phyloP scores from a whole-genome alignment of 2,888 invertebrate genomes.

The Torymus auratus region DNA sequence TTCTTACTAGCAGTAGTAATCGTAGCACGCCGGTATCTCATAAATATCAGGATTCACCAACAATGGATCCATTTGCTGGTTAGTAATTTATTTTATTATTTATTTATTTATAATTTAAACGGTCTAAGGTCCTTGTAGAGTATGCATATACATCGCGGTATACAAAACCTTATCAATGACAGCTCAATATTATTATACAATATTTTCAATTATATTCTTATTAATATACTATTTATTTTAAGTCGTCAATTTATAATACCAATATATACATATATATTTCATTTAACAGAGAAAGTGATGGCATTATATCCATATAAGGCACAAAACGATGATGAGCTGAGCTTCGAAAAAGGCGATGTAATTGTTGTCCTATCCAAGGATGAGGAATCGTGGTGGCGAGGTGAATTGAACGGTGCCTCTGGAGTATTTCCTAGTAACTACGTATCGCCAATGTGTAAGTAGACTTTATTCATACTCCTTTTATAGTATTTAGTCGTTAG shows the following conservation, averaged over 20 bases:
- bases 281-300: constrained; percentile 86
- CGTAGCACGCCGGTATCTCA: constrained; percentile 75
- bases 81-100: constrained; percentile 26
- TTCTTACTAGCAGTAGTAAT: constrained; percentile 74
- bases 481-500: constrained; percentile 47
- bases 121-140: no score
- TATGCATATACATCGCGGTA: no score
- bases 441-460: constrained; percentile 87
- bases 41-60: constrained; percentile 74
- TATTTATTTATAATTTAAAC: no score
- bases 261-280: neutral
- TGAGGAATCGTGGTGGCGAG: constrained; percentile 99
- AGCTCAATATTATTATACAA: neutral
- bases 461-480: constrained; percentile 56
- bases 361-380: constrained; percentile 93
- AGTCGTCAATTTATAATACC: neutral
- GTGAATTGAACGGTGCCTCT: constrained; percentile 91
- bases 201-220: no score
- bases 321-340: constrained; percentile 95
- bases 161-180: no score
- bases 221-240: neutral
- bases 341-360: constrained; percentile 93
- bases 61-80: constrained; percentile 53
- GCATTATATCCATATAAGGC: constrained; percentile 96
- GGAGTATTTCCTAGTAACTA: constrained; percentile 98